Conservation (phyloP, 2,888 invertebrate species). For the Rambutsinella grinnellia region DNA sequence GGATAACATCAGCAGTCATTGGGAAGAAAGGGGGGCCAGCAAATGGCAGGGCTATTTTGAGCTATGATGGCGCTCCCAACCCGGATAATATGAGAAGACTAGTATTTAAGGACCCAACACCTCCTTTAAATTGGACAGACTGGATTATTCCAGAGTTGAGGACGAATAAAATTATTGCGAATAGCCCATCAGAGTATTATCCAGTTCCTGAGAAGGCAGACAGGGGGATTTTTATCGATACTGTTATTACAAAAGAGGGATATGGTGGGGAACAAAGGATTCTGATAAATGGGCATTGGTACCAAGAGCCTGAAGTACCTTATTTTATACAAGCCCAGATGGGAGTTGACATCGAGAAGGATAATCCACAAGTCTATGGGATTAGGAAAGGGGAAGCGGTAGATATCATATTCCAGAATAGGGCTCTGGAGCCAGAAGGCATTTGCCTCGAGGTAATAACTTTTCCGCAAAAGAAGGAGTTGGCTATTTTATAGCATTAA, state of each 20-base stretch:
- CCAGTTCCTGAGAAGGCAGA: slow-evolving; percentile 43
- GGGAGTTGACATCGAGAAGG: slow-evolving; percentile 41
- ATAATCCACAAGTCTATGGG: slow-evolving; percentile 40
- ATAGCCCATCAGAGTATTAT: slow-evolving; percentile 50
- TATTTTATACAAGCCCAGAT: slow-evolving; percentile 43
- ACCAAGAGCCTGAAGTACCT: slow-evolving; percentile 18
- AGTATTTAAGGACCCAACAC: slow-evolving; percentile 21
- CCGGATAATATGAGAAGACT: slow-evolving; percentile 31
- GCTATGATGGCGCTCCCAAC: slow-evolving; percentile 49
- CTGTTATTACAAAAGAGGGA: slow-evolving; percentile 10
- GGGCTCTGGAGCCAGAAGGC: slow-evolving; percentile 54
- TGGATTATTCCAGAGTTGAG: slow-evolving; percentile 54
- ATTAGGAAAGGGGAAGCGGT: slow-evolving; percentile 42
- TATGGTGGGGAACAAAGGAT: slow-evolving; percentile 39
- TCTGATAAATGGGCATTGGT: slow-evolving; percentile 50
- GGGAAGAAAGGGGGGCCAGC: slow-evolving; percentile 48
- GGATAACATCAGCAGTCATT: slow-evolving; percentile 47
- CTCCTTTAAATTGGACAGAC: slow-evolving; percentile 1
- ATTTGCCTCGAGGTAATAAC: slow-evolving; percentile 49
- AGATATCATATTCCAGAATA: slow-evolving; percentile 58
- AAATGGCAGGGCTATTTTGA: slow-evolving; percentile 57
- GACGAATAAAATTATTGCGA: slow-evolving; percentile 33
- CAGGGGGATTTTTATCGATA: slow-evolving; percentile 41
- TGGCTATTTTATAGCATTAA: slow-evolving; percentile 16
- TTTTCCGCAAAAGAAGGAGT: slow-evolving; percentile 6